These are phyloP conservation scores for Morpho helenor DNA, from an alignment of 2,888 invertebrate species.

Conservation along the genomic window DNA sequence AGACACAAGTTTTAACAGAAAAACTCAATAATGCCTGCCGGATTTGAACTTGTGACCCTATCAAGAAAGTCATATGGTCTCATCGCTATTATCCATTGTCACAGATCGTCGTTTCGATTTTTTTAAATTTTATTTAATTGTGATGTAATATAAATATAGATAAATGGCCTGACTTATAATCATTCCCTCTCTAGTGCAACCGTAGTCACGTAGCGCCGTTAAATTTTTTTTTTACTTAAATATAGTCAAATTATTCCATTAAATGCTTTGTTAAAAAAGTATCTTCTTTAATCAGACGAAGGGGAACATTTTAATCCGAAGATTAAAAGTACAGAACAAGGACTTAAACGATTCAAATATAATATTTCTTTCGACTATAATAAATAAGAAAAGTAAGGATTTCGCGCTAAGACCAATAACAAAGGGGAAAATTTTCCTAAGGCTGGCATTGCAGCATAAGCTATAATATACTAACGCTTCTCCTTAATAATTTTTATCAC, in stretches of 20 bases:
- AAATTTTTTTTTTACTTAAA: too few relatives aligned
- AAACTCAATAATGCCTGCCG: too few relatives aligned
- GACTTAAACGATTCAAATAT: slow-evolving; percentile 78
- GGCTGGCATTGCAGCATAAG: slow-evolving; percentile 33
- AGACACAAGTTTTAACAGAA: too few relatives aligned
- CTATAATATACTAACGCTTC: slow-evolving; percentile 21
- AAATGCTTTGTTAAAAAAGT: slow-evolving; percentile 46
- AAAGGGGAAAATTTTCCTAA: slow-evolving; percentile 40
- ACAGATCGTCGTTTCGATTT: too few relatives aligned
- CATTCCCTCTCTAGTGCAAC: too few relatives aligned
- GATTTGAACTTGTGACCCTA: too few relatives aligned
- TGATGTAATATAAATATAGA: too few relatives aligned
- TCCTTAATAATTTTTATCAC: neutral
- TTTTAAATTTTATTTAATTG: too few relatives aligned
- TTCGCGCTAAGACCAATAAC: slow-evolving; percentile 36
- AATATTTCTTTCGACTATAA: slow-evolving; percentile 75
- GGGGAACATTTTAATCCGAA: slow-evolving; percentile 69
- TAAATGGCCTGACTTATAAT: too few relatives aligned
- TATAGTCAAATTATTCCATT: slow-evolving; percentile 9
- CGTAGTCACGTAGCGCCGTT: too few relatives aligned
- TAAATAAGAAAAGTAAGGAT: slow-evolving; percentile 71
- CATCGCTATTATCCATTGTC: too few relatives aligned
- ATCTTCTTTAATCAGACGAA: slow-evolving; percentile 72
- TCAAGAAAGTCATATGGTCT: too few relatives aligned
- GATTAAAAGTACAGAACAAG: slow-evolving; percentile 72